Conservation (phyloP, 2,113 vertebrate species). For the Ptilonorhynchus violaceus region DNA sequence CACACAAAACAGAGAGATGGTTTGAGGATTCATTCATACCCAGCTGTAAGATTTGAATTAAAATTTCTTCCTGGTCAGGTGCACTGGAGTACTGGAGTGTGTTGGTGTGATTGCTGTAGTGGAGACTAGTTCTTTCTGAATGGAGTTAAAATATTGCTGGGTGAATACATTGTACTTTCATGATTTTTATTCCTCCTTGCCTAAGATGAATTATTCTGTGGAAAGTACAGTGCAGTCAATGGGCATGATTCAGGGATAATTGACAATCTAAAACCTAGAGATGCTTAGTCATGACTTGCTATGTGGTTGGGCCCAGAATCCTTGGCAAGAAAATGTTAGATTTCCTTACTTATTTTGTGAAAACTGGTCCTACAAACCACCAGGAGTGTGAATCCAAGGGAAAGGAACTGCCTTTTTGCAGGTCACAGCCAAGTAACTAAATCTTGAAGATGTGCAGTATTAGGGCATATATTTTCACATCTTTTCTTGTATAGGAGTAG, state of each 20-base stretch:
- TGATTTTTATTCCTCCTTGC: neutral
- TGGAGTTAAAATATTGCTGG: neutral
- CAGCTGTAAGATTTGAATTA: neutral
- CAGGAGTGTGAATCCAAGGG: neutral
- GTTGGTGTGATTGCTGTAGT: neutral
- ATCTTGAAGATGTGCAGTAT: neutral
- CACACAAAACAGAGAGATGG: neutral
- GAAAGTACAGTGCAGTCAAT: neutral
- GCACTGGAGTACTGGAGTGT: neutral
- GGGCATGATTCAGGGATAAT: constrained; percentile 14
- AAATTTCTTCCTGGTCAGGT: neutral
- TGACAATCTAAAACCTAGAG: neutral
- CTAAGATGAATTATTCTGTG: neutral
- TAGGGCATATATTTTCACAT: neutral
- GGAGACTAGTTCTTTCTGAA: neutral
- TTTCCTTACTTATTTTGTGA: neutral
- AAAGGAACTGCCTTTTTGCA: neutral
- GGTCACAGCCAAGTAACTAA: neutral
- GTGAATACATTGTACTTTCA: neutral
- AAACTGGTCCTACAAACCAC: neutral
- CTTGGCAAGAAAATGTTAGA: neutral
- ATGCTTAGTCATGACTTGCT: constrained; percentile 52
- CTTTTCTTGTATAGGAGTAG: neutral
- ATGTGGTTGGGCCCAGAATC: neutral
- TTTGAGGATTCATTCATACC: neutral